Evolutionary conservation across 1,140 invertebrate species (phyloP).

Genomic region (Contarinia nasturtii): DNA sequence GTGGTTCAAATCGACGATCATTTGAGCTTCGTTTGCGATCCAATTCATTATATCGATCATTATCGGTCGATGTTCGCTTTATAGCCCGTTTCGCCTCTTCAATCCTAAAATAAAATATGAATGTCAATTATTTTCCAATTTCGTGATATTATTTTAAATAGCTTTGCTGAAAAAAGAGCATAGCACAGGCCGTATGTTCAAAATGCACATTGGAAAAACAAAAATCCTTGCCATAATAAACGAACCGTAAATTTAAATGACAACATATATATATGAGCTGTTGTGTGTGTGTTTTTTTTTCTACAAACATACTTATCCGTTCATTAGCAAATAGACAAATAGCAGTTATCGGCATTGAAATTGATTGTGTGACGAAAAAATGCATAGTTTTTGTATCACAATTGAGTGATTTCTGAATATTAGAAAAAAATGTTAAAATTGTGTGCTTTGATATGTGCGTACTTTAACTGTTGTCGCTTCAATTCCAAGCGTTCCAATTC

Average conservation of each 20-base stretch:
- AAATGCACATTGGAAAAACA: slow-evolving; percentile 1
- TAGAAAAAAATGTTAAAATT: too few species aligned
- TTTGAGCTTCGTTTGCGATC: slow-evolving; percentile 23
- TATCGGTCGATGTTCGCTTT: slow-evolving; percentile 17
- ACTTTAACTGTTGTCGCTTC: slow-evolving; percentile 52
- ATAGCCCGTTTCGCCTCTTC: slow-evolving; percentile 26
- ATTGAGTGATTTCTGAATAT: too few species aligned
- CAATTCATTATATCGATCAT: slow-evolving; percentile 19
- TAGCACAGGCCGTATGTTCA: slow-evolving; percentile 8
- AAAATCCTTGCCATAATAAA: not conserved
- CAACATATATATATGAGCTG: too few species aligned
- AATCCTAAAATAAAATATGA: slow-evolving; percentile 6
- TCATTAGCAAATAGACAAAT: not conserved
- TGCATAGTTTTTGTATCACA: too few species aligned
- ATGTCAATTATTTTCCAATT: too few species aligned
- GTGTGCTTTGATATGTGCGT: slow-evolving; percentile 5
- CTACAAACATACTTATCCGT: too few species aligned
- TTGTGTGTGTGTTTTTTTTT: too few species aligned
- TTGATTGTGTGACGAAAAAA: not conserved
- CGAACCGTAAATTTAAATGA: too few species aligned
- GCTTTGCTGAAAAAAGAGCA: slow-evolving; percentile 1
- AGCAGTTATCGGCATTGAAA: not conserved
- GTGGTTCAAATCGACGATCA: slow-evolving; percentile 25
- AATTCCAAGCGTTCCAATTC: slow-evolving; percentile 66
- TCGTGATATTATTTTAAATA: not conserved